Percentiles rank a stretch among this genome's conserved stretches.
Evolutionary conservation across 2,113 vertebrate species (phyloP).

Genomic region (Syngnathus typhle): DNA sequence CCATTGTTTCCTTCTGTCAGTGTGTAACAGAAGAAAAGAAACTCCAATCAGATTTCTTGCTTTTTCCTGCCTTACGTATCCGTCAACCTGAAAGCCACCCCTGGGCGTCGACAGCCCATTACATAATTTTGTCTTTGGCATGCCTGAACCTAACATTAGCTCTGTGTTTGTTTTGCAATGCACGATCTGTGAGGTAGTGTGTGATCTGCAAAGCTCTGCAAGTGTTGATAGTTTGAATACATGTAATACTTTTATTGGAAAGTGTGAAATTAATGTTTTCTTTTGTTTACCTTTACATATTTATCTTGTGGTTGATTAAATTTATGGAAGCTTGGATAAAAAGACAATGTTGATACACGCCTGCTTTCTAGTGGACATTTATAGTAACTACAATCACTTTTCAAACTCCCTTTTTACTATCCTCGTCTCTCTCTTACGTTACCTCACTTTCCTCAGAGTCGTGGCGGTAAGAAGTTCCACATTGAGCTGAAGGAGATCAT

Average conservation of each 20-base stretch:
- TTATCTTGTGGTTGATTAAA: background rate
- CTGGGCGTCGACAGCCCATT: slow-evolving; percentile 43
- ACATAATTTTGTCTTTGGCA: slow-evolving; percentile 40
- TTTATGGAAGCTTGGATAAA: background rate
- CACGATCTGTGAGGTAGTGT: background rate
- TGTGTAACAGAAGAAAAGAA: slow-evolving; percentile 20
- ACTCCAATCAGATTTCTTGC: slow-evolving; percentile 38
- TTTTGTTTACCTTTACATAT: background rate
- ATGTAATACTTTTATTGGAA: background rate
- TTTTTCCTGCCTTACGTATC: slow-evolving; percentile 30
- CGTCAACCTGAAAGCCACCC: slow-evolving; percentile 18
- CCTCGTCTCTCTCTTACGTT: background rate
- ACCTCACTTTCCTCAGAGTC: slow-evolving; percentile 69
- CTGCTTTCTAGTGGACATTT: slow-evolving; percentile 53
- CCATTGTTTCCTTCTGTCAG: slow-evolving; percentile 20
- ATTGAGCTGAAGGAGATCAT: slow-evolving; percentile 96
- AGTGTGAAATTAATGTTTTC: background rate
- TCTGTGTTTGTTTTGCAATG: background rate
- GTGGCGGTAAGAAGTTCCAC: slow-evolving; percentile 94
- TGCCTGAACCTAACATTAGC: slow-evolving; percentile 24
- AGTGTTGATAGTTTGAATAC: background rate
- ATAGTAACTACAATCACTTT: slow-evolving; percentile 1
- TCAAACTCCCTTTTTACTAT: background rate
- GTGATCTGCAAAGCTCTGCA: background rate
- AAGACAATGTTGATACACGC: slow-evolving; percentile 8